Base-by-base conservation (phyloP, 2,797 vertebrate genomes). In the Sebastes nivosus region DNA sequence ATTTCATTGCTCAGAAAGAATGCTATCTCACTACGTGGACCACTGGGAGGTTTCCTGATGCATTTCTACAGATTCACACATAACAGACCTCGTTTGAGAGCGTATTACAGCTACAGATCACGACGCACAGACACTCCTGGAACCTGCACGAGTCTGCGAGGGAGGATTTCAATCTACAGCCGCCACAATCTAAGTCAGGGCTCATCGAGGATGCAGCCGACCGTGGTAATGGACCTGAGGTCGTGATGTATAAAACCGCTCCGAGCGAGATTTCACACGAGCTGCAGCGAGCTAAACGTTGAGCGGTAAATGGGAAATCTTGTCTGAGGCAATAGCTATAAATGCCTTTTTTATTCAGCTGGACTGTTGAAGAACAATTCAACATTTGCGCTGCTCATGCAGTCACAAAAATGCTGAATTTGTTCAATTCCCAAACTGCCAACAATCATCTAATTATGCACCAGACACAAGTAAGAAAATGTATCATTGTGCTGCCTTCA, bases 191-290 rank as follows among this genome's bases (percentile, higher is more conserved):
- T n/a, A 14, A 77, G 82, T 75, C 60, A 38, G 74, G 84, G 60
- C 74, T 83, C 84, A 82, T 90, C 67, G 36, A 63, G 34, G 72
- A 85, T 10, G 85, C 84, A 73, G 77, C 69, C 16, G 64, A 75
- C 63, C 74, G 1, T 4, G 36, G 50, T 36, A n/a, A 80, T 63
- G 79, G 65, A 72, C 20, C 72, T 6, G 65, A 80, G 83, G 72
- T 54, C n/a, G 52, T 60, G 79, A 75, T 2, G 69, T 32, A 57
- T 72, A 34, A 79, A 71, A 84, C 65, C 0, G 14, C 22, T 68
- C 50, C 0, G 14, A 52, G 61, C 5, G 52, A 72, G 60, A 79
- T 61, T 70, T 58, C 11, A 66, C 55, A 65, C 4, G 16, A 75
- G 61, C 58, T 16, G 67, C 36, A 10, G 67, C 2, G 20, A 71